Conservation (phyloP, 2,797 vertebrate genomes). For the Coregonus suidteri region DNA sequence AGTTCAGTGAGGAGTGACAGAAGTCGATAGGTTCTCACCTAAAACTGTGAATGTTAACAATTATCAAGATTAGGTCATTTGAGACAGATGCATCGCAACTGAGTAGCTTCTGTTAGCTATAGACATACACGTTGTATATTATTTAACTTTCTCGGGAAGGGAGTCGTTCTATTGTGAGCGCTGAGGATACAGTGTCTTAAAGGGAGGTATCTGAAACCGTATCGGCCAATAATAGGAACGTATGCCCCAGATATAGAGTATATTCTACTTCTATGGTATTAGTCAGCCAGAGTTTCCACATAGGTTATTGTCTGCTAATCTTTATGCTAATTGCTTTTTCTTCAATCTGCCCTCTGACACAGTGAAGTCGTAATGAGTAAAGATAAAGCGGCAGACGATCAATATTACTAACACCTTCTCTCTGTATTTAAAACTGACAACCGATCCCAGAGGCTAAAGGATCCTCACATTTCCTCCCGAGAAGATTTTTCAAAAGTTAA, state of each 20-base stretch:
- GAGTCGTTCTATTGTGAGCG: constrained; percentile 53
- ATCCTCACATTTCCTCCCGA: constrained; percentile 26
- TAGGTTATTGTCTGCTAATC: constrained; percentile 34
- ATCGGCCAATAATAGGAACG: constrained; percentile 38
- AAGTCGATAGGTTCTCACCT: neutral
- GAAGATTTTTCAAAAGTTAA: constrained; percentile 32
- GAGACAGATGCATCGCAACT: constrained; percentile 31
- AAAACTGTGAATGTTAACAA: neutral
- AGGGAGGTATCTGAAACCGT: constrained; percentile 48
- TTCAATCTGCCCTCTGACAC: constrained; percentile 41
- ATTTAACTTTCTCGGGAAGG: constrained; percentile 43
- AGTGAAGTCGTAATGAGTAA: constrained; percentile 37
- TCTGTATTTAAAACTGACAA: constrained; percentile 21
- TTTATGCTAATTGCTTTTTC: constrained; percentile 57
- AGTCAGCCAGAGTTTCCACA: neutral
- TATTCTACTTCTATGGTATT: constrained; percentile 34
- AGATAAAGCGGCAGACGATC: constrained; percentile 31
- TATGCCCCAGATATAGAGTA: constrained; percentile 32
- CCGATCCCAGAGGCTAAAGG: constrained; percentile 17
- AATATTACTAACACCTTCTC: constrained; percentile 41
- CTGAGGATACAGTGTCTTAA: constrained; percentile 53
- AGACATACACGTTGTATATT: constrained; percentile 55
- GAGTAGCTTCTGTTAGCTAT: constrained; percentile 29
- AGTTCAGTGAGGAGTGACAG: neutral
- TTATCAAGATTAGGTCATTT: neutral